Conservation (phyloP, 2,113 vertebrate genomes). For the Mesoclemmys tuberculata region DNA sequence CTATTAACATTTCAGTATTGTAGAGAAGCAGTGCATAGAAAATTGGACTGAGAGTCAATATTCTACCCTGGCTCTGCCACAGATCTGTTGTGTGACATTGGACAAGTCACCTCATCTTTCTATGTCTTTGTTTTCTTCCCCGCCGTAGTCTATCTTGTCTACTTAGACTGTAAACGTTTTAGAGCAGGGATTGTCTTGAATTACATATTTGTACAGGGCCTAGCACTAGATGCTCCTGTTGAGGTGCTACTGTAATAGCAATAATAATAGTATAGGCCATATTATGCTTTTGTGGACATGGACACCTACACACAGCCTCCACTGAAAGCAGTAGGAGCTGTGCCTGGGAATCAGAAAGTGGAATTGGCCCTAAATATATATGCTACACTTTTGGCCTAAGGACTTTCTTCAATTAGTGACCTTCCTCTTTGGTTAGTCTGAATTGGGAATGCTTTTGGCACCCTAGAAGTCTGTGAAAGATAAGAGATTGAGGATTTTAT, state of each 20-base stretch:
- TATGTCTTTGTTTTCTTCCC: not conserved
- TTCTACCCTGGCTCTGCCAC: not conserved
- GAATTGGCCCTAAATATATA: not conserved
- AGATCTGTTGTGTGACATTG: not conserved
- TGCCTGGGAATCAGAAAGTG: not conserved
- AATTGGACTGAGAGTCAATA: not conserved
- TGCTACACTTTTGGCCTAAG: not conserved
- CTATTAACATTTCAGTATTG: fast-evolving
- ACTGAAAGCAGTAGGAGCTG: not conserved
- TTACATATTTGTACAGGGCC: fast-evolving
- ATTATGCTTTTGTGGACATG: not conserved
- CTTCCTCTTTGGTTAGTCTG: not conserved
- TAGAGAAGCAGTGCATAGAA: not conserved
- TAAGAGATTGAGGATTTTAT: not conserved
- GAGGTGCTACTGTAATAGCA: not conserved
- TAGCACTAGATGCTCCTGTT: not conserved
- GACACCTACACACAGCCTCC: not conserved
- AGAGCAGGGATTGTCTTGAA: not conserved
- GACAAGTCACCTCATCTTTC: not conserved
- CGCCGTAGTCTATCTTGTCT: not conserved
- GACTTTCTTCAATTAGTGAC: not conserved
- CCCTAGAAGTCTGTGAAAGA: not conserved
- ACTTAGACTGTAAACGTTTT: not conserved
- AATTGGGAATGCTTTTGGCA: not conserved
- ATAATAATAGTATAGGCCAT: not conserved